Percentiles rank a stretch among this genome's conserved stretches.
Conservation (phyloP, 2,888 invertebrate species). For the Lasioglossum zephyrum region DNA sequence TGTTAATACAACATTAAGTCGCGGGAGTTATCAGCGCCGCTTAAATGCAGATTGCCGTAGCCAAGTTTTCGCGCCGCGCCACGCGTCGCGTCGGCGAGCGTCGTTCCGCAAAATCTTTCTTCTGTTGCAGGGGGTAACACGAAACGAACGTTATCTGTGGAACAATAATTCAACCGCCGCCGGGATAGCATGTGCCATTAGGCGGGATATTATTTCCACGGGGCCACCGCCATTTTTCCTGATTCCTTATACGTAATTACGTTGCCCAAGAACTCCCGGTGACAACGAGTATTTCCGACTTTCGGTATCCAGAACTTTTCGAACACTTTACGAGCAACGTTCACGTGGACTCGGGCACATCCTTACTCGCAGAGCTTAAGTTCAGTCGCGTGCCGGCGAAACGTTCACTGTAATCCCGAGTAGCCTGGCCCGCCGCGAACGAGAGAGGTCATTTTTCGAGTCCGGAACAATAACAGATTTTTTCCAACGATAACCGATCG, state of each 20-base stretch:
- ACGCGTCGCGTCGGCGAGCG: background rate
- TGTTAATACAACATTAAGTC: slow-evolving; percentile 12
- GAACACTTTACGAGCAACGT: slow-evolving; percentile 33
- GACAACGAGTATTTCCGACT: slow-evolving; percentile 33
- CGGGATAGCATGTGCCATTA: slow-evolving; percentile 24
- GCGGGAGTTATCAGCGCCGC: background rate
- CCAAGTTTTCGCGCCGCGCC: slow-evolving; percentile 18
- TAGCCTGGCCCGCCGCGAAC: slow-evolving; percentile 13
- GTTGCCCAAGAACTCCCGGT: slow-evolving; percentile 20
- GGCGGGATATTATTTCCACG: slow-evolving; percentile 19
- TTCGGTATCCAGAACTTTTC: slow-evolving; percentile 21
- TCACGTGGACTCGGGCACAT: slow-evolving; percentile 27
- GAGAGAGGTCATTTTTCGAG: slow-evolving; percentile 24
- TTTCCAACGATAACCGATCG: background rate
- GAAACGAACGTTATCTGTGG: slow-evolving; percentile 14
- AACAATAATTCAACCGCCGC: slow-evolving; percentile 32
- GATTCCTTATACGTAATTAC: slow-evolving; percentile 51
- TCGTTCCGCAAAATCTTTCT: slow-evolving; percentile 10
- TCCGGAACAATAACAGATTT: slow-evolving; percentile 10
- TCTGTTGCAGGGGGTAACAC: background rate
- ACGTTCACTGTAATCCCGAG: slow-evolving; percentile 38
- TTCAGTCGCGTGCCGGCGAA: slow-evolving; percentile 49
- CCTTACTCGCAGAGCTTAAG: background rate
- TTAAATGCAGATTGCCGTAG: slow-evolving; percentile 36
- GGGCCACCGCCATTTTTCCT: slow-evolving; percentile 17